A percentile compares a stretch with the other conserved stretches of the same genome.
These are phyloP conservation scores for Bergia sp. DNA, from an alignment of 92 coral and sea anemone species.

Conservation along the genomic window DNA sequence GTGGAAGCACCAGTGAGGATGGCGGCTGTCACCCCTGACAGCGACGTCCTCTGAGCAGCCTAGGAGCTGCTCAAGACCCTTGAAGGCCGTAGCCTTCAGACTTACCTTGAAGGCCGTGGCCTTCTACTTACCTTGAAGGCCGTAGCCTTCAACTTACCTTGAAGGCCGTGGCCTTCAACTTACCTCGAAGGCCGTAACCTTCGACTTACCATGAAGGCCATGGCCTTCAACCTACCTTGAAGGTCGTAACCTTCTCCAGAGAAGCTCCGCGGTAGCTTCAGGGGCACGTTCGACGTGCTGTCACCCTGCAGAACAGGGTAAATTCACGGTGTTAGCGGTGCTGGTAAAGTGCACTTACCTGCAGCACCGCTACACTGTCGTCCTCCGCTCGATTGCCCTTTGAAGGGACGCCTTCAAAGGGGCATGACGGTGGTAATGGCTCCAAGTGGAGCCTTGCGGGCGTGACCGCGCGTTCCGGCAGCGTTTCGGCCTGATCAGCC, in stretches of 20 bases:
- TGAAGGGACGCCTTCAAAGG: conserved; percentile 7
- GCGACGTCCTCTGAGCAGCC: neutral
- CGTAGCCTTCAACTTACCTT: neutral
- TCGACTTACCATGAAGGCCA: neutral
- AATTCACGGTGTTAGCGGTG: neutral
- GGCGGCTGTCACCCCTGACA: neutral
- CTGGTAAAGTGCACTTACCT: conserved; percentile 1
- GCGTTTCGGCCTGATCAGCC: conserved; percentile 9
- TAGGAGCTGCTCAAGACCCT: neutral
- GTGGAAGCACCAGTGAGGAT: neutral
- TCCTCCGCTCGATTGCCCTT: neutral
- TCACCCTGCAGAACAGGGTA: neutral
- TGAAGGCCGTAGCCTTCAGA: neutral
- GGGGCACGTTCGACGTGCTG: too few relatives aligned
- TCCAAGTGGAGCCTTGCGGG: conserved; percentile 9
- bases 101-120: neutral
- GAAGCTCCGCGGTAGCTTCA: too few relatives aligned
- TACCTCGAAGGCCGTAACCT: too few relatives aligned
- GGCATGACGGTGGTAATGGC: conserved; percentile 4
- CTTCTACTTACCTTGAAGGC: neutral
- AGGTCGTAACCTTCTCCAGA: neutral
- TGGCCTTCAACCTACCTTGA: neutral
- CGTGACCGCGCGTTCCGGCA: conserved; percentile 10
- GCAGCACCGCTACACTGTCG: neutral
- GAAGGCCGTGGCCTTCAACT: too few relatives aligned